Base-by-base conservation (phyloP, 2,888 invertebrate species). In the Fragum sueziense region DNA sequence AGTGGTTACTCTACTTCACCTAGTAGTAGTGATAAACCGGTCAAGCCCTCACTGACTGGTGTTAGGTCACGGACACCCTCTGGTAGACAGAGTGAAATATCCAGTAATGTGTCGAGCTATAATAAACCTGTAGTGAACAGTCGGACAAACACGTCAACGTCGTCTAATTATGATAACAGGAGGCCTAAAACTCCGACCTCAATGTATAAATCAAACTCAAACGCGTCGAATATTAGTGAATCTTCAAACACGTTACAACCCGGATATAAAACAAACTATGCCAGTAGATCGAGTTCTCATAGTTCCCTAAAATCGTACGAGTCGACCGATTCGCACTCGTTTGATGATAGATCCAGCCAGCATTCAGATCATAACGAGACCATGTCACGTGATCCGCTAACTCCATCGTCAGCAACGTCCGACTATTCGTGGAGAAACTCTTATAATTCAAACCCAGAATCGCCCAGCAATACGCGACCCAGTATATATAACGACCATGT, bases 121-220 rank as follows among this genome's bases (percentile, higher is more conserved):
- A 61, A 27, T 47, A 72, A 47, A 22, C 7, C 61, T 37, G 29
- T 31, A 17, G 27, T 47, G 7, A 25, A 11, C 9, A 51, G n/a
- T n/a, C 22, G 47, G 22, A 17, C 52, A 0, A 52, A 11, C 29
- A 22, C 57, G 9, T 41, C 51, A 27, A 47, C 51, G n/a, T 77
- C 77, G 33, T 51, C 59, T 25, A 68, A 73, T 9, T 67, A 74
- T 29, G 79, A 74, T n/a, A 70, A 70, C 27, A 70, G 62, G 14
- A 51, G 81, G 62, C 80, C 86, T 25, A 86, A 83, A 59, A 81
- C 86, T 7, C 79, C 83, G n/a, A 79, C 59, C 22, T 78, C 78
- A 52, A n/a, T 76, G 61, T 65, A 71, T 59, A 79, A 72, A n/a
- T 79, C 82, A 25, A 79, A 79, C 54, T 76, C 81, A 25, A 83